These are phyloP conservation scores for Pomatostomus ruficeps DNA, from an alignment of 2,113 vertebrate genomes.

Conservation along the genomic window DNA sequence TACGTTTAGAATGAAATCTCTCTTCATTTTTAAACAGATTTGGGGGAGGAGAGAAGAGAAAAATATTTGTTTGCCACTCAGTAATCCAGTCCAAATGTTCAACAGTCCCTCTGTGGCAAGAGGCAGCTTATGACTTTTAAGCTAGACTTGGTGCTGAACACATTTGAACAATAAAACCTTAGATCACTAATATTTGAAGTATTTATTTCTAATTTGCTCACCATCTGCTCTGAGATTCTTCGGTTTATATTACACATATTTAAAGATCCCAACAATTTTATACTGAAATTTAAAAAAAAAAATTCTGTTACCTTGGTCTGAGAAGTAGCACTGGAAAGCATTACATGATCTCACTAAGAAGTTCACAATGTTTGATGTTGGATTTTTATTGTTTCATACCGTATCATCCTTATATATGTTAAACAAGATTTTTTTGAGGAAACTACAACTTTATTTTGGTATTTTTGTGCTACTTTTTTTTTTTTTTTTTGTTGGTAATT, in stretches of 20 bases:
- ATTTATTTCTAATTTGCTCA: slow-evolving; percentile 53
- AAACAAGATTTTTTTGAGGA: neutral
- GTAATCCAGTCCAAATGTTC: slow-evolving; percentile 62
- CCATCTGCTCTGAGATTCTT: slow-evolving; percentile 23
- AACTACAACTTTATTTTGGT: neutral
- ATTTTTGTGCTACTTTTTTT: neutral
- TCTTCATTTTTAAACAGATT: slow-evolving; percentile 60
- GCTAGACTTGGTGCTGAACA: slow-evolving; percentile 19
- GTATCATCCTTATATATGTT: neutral
- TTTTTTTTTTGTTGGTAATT: too few relatives aligned
- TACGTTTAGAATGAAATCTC: slow-evolving; percentile 64
- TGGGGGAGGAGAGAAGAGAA: slow-evolving; percentile 16
- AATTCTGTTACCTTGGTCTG: neutral
- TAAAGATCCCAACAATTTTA: neutral
- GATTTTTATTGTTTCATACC: neutral
- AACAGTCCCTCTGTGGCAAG: slow-evolving; percentile 72
- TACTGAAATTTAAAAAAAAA: neutral
- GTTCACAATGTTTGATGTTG: neutral
- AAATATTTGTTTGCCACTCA: slow-evolving; percentile 49
- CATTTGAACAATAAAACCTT: slow-evolving; percentile 51
- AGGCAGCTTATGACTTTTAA: slow-evolving; percentile 56
- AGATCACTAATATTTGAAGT: slow-evolving; percentile 49
- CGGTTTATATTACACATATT: neutral
- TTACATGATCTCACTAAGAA: neutral
- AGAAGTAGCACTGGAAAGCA: neutral